Base-by-base conservation (phyloP, 2,797 vertebrate genomes). In the Fistularia tabacaria region DNA sequence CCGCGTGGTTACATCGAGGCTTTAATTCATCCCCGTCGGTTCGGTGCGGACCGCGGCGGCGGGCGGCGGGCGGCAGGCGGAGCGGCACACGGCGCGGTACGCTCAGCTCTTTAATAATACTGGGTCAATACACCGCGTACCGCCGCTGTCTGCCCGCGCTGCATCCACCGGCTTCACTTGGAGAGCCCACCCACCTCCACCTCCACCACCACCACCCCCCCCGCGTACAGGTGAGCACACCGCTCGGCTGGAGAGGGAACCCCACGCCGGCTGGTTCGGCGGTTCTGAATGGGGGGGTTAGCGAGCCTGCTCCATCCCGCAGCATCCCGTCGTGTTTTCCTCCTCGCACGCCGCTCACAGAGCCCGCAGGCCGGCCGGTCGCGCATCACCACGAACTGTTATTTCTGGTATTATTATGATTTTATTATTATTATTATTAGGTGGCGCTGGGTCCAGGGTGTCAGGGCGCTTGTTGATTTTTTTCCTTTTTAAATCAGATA, bases 71-170 rank as follows among this genome's bases (percentile, higher is more conserved):
- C 36, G 50, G 51, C 37, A 37, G 49, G n/a, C 36, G 12, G 14
- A 8, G 61, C 57, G 64, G 67, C 66, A 15, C 51, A 54, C 57
- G 71, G 58, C 59, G 69, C 64, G 73, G 51, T 7, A 64, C 10
- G 57, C 61, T 61, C 56, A 43, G 74, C 65, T 67, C 59, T 51
- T 51, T 64, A 41, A 79, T 73, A 76, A 79, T 42, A 70, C 73
- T 74, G 83, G 85, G 83, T 85, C 85, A 77, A 64, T 66, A 74
- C 64, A 62, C 77, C 67, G 69, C 76, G 59, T 14, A 9, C 50
- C 44, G 61, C 66, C 51, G 62, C 71, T 42, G 72, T 51, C 54
- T 58, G 62, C 51, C 62, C 52, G 65, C 47, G 56, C 70, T 43
- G 54, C 71, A 39, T 14, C 59, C 62, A 44, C 66, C 51, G 68